phyloP scores from a whole-genome alignment of 2,888 invertebrate species.

The Zhengitettix transpicula region DNA sequence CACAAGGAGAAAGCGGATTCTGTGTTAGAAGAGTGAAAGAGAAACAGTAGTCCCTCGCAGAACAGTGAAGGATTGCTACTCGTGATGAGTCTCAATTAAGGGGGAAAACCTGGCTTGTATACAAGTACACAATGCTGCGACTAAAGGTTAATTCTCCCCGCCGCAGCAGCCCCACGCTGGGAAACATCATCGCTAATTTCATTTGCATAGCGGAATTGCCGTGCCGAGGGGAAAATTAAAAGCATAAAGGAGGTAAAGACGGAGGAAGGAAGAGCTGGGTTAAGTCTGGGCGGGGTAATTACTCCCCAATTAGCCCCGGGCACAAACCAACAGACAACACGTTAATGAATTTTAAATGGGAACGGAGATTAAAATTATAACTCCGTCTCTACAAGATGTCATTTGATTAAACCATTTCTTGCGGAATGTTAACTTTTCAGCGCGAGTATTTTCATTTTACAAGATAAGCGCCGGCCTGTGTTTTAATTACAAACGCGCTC shows the following conservation, averaged over 20 bases:
- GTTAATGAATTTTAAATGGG: constrained; percentile 11
- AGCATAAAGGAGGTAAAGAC: constrained; percentile 8
- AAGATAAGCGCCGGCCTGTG: background rate
- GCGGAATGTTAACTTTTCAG: background rate
- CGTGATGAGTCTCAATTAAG: constrained; percentile 4
- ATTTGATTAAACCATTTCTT: background rate
- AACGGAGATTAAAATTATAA: background rate
- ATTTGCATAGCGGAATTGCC: constrained; percentile 13
- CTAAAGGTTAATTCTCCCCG: constrained; percentile 10
- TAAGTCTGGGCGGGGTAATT: background rate
- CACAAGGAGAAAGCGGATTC: too few species aligned
- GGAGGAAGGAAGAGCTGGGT: constrained; percentile 2
- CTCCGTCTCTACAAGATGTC: background rate
- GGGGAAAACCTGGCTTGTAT: background rate
- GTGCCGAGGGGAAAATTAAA: constrained; percentile 10
- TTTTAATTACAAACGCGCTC: background rate
- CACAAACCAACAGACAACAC: background rate
- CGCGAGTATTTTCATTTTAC: background rate
- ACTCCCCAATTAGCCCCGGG: background rate
- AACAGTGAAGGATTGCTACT: background rate
- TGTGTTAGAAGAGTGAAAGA: too few species aligned
- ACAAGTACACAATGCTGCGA: background rate
- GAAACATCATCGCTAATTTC: constrained; percentile 13
- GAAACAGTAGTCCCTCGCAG: background rate
- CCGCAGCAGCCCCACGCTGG: background rate